Percentiles rank a stretch among this genome's conserved stretches.
Evolutionary conservation across 1,140 invertebrate species (phyloP).

Genomic region (Manduca sexta): DNA sequence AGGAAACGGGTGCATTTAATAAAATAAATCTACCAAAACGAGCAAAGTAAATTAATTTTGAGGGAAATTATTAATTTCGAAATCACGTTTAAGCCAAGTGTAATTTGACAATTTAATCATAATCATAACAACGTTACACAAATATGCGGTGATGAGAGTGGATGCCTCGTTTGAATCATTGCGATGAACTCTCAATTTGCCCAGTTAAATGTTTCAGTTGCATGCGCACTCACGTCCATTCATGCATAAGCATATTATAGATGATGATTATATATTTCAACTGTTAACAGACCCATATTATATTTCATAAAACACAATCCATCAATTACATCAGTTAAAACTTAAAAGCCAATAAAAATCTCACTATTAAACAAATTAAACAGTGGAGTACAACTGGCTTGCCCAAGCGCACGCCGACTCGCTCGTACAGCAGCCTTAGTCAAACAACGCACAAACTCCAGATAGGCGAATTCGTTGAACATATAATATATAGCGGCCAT

Average conservation of each 20-base stretch:
- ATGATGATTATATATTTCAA: too few species aligned
- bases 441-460: conserved; percentile 12
- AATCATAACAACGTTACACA: conserved; percentile 18
- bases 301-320: too few species aligned
- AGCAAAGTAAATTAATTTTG: background rate
- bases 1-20: background rate
- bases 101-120: conserved; percentile 23
- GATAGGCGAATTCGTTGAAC: conserved; percentile 32
- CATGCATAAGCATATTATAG: too few species aligned
- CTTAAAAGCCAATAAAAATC: too few species aligned
- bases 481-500: conserved; percentile 36
- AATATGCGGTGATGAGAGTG: conserved; percentile 4
- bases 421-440: background rate
- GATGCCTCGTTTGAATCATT: background rate
- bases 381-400: too few species aligned
- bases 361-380: too few species aligned
- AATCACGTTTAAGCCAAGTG: conserved; percentile 1
- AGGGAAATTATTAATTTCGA: conserved; percentile 1
- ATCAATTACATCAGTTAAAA: too few species aligned
- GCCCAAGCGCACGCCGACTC: too few species aligned
- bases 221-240: too few species aligned
- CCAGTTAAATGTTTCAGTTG: too few species aligned
- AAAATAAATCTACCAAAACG: background rate
- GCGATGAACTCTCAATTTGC: too few species aligned
- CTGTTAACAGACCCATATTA: too few species aligned